Percentiles rank a stretch among this genome's conserved stretches.
Conservation (phyloP, 2,113 vertebrate species). For the Corvus cornix region DNA sequence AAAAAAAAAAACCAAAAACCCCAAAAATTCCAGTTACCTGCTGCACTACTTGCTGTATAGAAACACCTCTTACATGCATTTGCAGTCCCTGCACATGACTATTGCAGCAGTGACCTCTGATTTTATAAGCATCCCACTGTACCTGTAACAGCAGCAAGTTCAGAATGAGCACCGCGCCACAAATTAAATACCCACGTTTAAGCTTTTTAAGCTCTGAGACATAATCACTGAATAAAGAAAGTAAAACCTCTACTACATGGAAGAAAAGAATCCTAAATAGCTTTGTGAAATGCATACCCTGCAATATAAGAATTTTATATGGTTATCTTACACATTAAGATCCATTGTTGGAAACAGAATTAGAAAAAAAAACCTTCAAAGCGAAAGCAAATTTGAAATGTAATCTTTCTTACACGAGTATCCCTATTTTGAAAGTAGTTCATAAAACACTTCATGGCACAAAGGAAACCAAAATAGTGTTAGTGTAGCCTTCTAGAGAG, state of each 20-base stretch:
- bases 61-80: not conserved
- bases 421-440: conserved; percentile 6
- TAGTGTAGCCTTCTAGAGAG: conserved; percentile 26
- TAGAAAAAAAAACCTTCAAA: not conserved
- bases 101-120: not conserved
- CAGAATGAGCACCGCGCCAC: not conserved
- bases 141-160: not conserved
- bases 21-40: not conserved
- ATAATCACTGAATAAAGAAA: not conserved
- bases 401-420: not conserved
- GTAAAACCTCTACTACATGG: not conserved
- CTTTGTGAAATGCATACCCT: not conserved
- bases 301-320: not conserved
- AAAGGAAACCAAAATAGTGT: not conserved
- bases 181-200: not conserved
- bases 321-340: not conserved
- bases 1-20: not conserved
- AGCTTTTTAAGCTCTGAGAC: not conserved
- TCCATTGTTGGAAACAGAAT: not conserved
- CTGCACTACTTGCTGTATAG: not conserved
- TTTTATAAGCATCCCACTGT: not conserved
- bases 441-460: not conserved
- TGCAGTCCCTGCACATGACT: not conserved
- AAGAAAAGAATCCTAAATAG: not conserved
- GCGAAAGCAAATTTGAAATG: not conserved